Evolutionary conservation across 2,888 invertebrate genomes (phyloP).

Genomic region (Pyrrhopygopsis socrates): DNA sequence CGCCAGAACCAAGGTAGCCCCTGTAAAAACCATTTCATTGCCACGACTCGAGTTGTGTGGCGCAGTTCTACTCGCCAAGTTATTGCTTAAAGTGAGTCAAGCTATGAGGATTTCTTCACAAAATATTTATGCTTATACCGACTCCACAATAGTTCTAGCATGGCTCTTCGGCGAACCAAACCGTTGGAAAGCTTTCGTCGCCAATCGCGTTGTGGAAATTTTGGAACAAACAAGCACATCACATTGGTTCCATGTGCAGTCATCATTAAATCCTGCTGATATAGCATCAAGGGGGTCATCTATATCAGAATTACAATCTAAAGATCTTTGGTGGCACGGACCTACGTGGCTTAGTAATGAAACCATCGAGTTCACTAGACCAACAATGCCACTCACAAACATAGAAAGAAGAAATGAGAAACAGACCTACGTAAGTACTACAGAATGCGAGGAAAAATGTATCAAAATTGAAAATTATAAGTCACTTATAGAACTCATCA

Average conservation of each 20-base stretch:
- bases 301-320: conserved; percentile 37
- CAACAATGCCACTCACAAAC: conserved; percentile 7
- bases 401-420: conserved; percentile 26
- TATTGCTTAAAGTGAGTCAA: conserved; percentile 72
- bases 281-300: conserved; percentile 50
- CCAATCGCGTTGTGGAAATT: conserved; percentile 78
- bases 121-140: conserved; percentile 64
- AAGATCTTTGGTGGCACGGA: conserved; percentile 64
- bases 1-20: conserved; percentile 83
- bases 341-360: conserved; percentile 59
- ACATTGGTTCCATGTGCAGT: conserved; percentile 60
- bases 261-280: conserved; percentile 57
- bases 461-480: conserved; percentile 29
- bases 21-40: conserved; percentile 80
- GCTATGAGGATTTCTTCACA: conserved; percentile 69
- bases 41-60: conserved; percentile 82
- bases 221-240: conserved; percentile 42
- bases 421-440: not conserved
- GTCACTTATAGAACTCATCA: conserved; percentile 11
- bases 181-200: conserved; percentile 80
- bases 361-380: conserved; percentile 36
- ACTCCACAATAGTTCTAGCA: conserved; percentile 59
- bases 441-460: conserved; percentile 13
- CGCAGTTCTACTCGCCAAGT: conserved; percentile 74
- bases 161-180: conserved; percentile 79